A percentile compares a stretch with the other conserved stretches of the same genome.
Conservation (phyloP, 2,888 invertebrate genomes). For the Congeria kusceri region DNA sequence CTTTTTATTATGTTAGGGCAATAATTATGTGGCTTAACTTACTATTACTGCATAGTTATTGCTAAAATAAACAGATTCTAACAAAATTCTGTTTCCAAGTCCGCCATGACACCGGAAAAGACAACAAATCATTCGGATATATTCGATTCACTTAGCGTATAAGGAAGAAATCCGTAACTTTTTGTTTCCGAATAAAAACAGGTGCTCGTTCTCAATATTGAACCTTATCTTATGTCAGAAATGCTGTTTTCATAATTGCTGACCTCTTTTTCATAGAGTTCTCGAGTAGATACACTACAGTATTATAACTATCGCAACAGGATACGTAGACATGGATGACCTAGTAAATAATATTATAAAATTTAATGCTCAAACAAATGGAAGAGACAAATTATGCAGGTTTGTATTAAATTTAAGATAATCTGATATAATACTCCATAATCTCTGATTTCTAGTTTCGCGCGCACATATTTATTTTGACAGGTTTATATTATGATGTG, state of each 20-base stretch:
- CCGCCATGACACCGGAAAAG: constrained; percentile 73
- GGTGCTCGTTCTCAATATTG: constrained; percentile 39
- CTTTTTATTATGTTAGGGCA: constrained; percentile 17
- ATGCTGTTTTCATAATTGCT: neutral
- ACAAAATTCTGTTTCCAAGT: constrained; percentile 60
- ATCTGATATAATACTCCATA: too few species aligned
- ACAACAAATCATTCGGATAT: constrained; percentile 62
- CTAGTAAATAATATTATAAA: constrained; percentile 75
- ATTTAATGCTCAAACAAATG: constrained; percentile 79
- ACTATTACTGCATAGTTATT: too few species aligned
- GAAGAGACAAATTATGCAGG: constrained; percentile 81
- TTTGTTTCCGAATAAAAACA: constrained; percentile 25
- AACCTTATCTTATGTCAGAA: constrained; percentile 6
- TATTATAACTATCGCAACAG: too few species aligned
- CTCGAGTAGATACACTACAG: too few species aligned
- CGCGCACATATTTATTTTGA: too few species aligned
- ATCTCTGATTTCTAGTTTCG: too few species aligned
- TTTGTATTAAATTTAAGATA: too few species aligned
- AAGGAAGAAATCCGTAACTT: constrained; percentile 12
- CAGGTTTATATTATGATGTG: too few species aligned
- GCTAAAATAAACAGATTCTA: too few species aligned
- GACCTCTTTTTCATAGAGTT: too few species aligned
- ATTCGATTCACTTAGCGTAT: neutral
- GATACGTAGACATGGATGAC: constrained; percentile 44
- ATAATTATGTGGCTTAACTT: too few species aligned